phyloP scores from a whole-genome alignment of 1,140 invertebrate species.

The Rhyzopertha dominica region DNA sequence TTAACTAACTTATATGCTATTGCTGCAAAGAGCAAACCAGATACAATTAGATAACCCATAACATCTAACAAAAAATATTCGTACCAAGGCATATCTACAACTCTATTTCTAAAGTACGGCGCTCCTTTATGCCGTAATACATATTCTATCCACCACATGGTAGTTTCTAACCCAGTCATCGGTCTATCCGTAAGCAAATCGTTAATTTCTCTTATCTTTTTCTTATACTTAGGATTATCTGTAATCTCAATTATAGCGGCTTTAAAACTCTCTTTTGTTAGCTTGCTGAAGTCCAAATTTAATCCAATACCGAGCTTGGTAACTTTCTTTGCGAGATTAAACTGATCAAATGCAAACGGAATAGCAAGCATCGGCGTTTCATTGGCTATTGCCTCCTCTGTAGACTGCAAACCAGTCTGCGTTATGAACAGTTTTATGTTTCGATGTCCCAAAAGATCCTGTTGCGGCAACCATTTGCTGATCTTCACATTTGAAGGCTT shows the following conservation, averaged over 20 bases:
- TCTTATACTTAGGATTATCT: constrained; percentile 2
- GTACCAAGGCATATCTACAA: constrained; percentile 37
- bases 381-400: constrained; percentile 45
- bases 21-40: too few relatives aligned
- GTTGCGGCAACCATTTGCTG: constrained; percentile 59
- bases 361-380: constrained; percentile 21
- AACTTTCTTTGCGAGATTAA: not conserved
- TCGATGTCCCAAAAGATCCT: constrained; percentile 52
- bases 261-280: not conserved
- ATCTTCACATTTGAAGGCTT: constrained; percentile 56
- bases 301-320: not conserved
- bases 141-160: constrained; percentile 52
- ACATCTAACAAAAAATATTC: constrained; percentile 45
- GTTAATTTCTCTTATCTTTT: constrained; percentile 1
- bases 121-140: constrained; percentile 48
- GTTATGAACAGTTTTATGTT: not conserved
- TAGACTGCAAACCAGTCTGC: constrained; percentile 45
- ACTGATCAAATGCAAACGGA: not conserved
- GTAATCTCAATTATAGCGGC: not conserved
- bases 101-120: constrained; percentile 41
- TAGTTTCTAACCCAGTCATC: constrained; percentile 37
- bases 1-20: too few relatives aligned
- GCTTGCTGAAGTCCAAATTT: not conserved
- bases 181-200: constrained; percentile 38
- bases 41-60: too few relatives aligned